A percentile compares a stretch with the other conserved stretches of the same genome.
phyloP scores from a whole-genome alignment of 2,888 invertebrate species.

The Perizoma affinitatum region DNA sequence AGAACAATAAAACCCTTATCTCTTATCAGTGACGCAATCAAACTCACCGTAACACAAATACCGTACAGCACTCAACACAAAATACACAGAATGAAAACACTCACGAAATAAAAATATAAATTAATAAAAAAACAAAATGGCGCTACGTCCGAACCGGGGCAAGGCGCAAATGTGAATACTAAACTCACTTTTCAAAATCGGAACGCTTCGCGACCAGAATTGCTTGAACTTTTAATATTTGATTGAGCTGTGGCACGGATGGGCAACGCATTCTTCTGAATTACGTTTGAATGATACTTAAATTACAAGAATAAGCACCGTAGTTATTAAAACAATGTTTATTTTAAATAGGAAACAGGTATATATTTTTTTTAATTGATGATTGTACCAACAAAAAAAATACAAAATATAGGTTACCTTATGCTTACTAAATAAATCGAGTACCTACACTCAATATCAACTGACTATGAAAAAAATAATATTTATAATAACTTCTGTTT shows the following conservation, averaged over 20 bases:
- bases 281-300: background rate
- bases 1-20: constrained; percentile 7
- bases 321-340: too few relatives aligned
- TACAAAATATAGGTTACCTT: too few relatives aligned
- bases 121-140: constrained; percentile 53
- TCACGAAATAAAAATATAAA: constrained; percentile 41
- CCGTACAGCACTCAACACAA: constrained; percentile 21
- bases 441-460: too few relatives aligned
- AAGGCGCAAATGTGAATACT: constrained; percentile 71
- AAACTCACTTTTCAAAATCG: constrained; percentile 75
- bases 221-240: constrained; percentile 43
- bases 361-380: too few relatives aligned
- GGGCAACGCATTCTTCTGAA: background rate
- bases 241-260: constrained; percentile 6
- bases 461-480: too few relatives aligned
- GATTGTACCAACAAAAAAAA: too few relatives aligned
- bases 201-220: constrained; percentile 53
- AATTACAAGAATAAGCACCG: too few relatives aligned
- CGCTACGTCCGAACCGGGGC: constrained; percentile 50
- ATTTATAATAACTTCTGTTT: too few relatives aligned
- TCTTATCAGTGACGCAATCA: constrained; percentile 1
- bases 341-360: too few relatives aligned
- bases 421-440: too few relatives aligned
- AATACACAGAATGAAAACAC: constrained; percentile 23
- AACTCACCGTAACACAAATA: constrained; percentile 22